Evolutionary conservation across 2,797 vertebrate species (phyloP), one percentile per base, ranked within the genome.

Genomic region (Harpagifer antarcticus): DNA sequence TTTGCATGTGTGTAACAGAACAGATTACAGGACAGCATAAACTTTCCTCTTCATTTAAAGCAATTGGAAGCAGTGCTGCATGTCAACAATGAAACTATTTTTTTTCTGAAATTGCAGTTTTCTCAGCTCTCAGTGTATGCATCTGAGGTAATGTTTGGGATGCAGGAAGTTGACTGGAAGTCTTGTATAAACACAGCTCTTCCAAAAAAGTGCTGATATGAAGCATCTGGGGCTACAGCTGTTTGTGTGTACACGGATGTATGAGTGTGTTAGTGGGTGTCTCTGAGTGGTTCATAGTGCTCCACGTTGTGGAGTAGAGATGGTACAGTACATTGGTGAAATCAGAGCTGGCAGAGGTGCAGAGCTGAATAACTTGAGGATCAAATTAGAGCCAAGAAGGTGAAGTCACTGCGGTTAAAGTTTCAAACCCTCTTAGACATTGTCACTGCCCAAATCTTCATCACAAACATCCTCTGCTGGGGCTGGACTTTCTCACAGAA

Each of bases 81-180:
- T 42, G 37, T 64, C 45, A 68, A 54, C 69, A 55, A 62, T 52
- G 12, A 70, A 49, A 66, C 50, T 80, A 78, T 74, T 33, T 48
- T 49, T 79, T 59, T 61, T 52, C 23, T 53, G 43, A 61, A 69
- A 61, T 52, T 20, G 9, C 54, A 14, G 42, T 61, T 61, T 58
- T 66, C 27, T 55, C 7, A 40, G 16, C 50, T 68, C 47, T 64
- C 40, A 50, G 17, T 60, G 33, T 43, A 17, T 68, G 53, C 79
- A 45, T 76, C 72, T 81, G 42, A 53, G 40, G 50, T 67, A 66
- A 83, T 86, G 65, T 82, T 89, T 89, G 78, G 81, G 85, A 91
- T 77, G 81, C 89, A 91, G 93, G 92, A 94, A 93, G 86, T 50
- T 64, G 68, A 74, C 87, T 90, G 90, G 92, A 91, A 90, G 88